Base-by-base conservation (phyloP, 2,888 invertebrate genomes). In the Scaptomyza cyrtandrae region DNA sequence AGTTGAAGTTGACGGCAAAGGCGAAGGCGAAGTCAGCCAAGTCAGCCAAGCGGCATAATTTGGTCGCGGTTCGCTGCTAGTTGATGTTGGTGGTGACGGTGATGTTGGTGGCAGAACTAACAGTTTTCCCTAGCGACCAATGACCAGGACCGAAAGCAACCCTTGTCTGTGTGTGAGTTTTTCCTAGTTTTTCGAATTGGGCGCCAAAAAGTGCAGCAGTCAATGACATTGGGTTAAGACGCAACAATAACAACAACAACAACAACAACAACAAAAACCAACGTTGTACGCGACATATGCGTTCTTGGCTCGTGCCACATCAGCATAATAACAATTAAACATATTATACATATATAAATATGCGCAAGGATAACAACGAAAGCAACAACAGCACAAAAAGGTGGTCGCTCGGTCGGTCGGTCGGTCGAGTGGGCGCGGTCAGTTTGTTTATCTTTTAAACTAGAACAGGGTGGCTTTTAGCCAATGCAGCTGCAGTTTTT, bases 1-100 rank as follows among this genome's bases (percentile, higher is more conserved):
- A 69, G 77, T 56, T 31, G 62, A 66, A 71, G 65, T 52, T 44
- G 55, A 41, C 67, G 68, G 29, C 6, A 14, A 49, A 58, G 46
- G 6, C 13, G 37, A 14, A 41, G 65, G 10, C 14, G 37, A 19
- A 41, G 65, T 13, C 13, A 24, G 48, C 46, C 46, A 49, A 83
- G 55, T 72, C 87, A 86, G 82, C 78, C 74, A 85, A 87, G 82
- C 85, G 54, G 85, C 73, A 86, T 87, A 87, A 87, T 86, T 86
- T 86, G 86, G 84, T 85, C 71, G 84, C 84, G 84, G 81, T 85
- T 80, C 73, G 83, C 44, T 83, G 86, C 54, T 64, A 60, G 58
- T 62, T 50, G n/a, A 6, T 33, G 33, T 33, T 58, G 10, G 9
- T 33, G 33, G 9, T 52, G 67, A 33, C 48, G 71, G 19, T 56